A percentile compares a stretch with the other conserved stretches of the same genome.
phyloP scores from a whole-genome alignment of 2,888 invertebrate species.

The Drosophila mimica region DNA sequence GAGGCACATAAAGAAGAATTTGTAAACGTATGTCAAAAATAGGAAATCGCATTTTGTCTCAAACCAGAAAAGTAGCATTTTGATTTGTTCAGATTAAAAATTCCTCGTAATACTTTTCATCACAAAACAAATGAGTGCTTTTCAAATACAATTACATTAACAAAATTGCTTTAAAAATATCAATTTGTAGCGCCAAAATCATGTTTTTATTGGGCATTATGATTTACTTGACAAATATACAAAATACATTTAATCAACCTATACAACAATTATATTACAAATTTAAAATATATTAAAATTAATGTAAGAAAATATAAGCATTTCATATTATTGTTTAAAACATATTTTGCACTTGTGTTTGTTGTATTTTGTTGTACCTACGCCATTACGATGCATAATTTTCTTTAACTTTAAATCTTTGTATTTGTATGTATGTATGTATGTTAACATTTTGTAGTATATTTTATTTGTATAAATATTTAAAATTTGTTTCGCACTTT shows the following conservation, averaged over 20 bases:
- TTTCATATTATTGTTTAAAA: constrained; percentile 71
- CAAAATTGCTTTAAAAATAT: constrained; percentile 48
- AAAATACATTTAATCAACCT: constrained; percentile 55
- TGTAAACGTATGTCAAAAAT: constrained; percentile 50
- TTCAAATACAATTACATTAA: constrained; percentile 34
- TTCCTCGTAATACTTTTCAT: constrained; percentile 68
- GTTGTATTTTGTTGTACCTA: constrained; percentile 52
- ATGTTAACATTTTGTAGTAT: constrained; percentile 37
- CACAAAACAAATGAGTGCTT: constrained; percentile 50
- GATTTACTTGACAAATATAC: constrained; percentile 24
- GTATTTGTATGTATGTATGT: constrained; percentile 25
- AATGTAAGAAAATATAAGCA: constrained; percentile 70
- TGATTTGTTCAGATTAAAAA: constrained; percentile 33
- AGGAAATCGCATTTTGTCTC: constrained; percentile 13
- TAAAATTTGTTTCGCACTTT: constrained; percentile 47
- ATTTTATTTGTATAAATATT: constrained; percentile 35
- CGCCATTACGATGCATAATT: constrained; percentile 33
- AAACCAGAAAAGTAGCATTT: constrained; percentile 18
- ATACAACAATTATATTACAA: constrained; percentile 70
- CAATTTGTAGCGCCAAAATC: constrained; percentile 32
- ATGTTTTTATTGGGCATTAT: constrained; percentile 26
- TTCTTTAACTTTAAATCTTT: constrained; percentile 40
- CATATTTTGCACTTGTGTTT: constrained; percentile 79
- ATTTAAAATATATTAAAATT: constrained; percentile 64
- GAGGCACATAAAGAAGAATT: constrained; percentile 80